These are phyloP conservation scores for Cacoxenus indagator DNA, from an alignment of 2,888 invertebrate species.

Conservation along the genomic window DNA sequence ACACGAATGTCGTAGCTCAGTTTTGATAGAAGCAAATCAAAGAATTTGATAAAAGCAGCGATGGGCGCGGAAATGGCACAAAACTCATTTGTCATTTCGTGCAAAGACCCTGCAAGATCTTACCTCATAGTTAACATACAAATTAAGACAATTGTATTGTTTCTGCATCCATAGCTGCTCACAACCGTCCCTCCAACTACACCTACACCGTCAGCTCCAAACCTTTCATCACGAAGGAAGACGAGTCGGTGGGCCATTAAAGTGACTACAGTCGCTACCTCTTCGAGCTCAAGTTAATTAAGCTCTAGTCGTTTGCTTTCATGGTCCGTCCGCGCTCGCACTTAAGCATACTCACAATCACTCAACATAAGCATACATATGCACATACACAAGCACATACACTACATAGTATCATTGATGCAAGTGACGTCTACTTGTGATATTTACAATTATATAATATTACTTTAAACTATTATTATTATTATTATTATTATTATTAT, in stretches of 20 bases:
- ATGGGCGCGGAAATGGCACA: background rate
- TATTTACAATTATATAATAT: slow-evolving; percentile 55
- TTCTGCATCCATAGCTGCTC: background rate
- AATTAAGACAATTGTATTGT: background rate
- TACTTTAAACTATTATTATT: slow-evolving; percentile 46
- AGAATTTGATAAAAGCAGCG: background rate
- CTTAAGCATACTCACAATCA: too few relatives aligned
- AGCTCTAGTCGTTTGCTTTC: too few relatives aligned
- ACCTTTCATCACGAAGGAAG: background rate
- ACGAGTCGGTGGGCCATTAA: too few relatives aligned
- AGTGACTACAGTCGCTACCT: too few relatives aligned
- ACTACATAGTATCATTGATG: slow-evolving; percentile 53
- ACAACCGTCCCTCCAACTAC: background rate
- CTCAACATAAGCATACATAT: slow-evolving; percentile 1
- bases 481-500: slow-evolving; percentile 34
- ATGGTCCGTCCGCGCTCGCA: too few relatives aligned
- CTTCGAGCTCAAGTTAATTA: too few relatives aligned
- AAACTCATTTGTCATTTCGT: background rate
- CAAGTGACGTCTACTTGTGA: slow-evolving; percentile 62
- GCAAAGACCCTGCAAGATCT: background rate
- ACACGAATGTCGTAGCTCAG: background rate
- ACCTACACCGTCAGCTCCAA: background rate
- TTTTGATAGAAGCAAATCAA: background rate
- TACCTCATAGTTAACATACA: background rate
- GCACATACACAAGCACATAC: slow-evolving; percentile 32